A percentile compares a stretch with the other conserved stretches of the same genome.
phyloP scores from a whole-genome alignment of 2,797 vertebrate genomes.

The Arrhamphus sclerolepis region DNA sequence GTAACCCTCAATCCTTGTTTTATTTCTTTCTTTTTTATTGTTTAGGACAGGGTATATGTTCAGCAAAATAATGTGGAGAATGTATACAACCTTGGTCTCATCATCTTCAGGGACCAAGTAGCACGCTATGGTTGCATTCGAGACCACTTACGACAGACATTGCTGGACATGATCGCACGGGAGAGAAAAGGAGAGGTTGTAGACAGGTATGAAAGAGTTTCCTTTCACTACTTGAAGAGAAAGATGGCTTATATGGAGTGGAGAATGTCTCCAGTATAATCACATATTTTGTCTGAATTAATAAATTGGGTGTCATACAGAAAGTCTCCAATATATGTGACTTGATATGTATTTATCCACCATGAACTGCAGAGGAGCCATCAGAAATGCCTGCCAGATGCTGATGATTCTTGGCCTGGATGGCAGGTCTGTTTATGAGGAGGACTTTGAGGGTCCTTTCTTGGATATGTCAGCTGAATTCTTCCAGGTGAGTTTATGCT shows the following conservation, averaged over 20 bases:
- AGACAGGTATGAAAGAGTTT: slow-evolving; percentile 84
- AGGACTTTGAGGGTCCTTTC: slow-evolving; percentile 97
- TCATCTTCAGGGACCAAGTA: slow-evolving; percentile 98
- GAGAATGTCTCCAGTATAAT: neutral
- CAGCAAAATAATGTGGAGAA: slow-evolving; percentile 98
- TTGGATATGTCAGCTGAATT: slow-evolving; percentile 99
- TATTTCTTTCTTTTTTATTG: slow-evolving; percentile 1
- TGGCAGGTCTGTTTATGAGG: slow-evolving; percentile 95
- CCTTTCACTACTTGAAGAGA: neutral
- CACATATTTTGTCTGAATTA: neutral
- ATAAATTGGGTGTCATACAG: neutral
- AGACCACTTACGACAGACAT: slow-evolving; percentile 93
- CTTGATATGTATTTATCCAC: neutral
- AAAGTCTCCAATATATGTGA: neutral
- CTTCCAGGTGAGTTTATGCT: slow-evolving; percentile 87
- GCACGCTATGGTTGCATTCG: slow-evolving; percentile 95
- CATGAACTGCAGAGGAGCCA: slow-evolving; percentile 86
- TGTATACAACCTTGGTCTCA: slow-evolving; percentile 97
- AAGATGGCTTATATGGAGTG: neutral
- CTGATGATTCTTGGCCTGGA: slow-evolving; percentile 98
- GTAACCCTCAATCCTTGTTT: neutral
- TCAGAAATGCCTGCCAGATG: slow-evolving; percentile 98
- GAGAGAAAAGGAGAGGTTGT: slow-evolving; percentile 97
- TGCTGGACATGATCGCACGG: slow-evolving; percentile 96
- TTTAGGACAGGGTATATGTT: slow-evolving; percentile 95